A percentile compares a stretch with the other conserved stretches of the same genome.
phyloP scores from a whole-genome alignment of 2,113 vertebrate genomes.

The Meleagris gallopavo region DNA sequence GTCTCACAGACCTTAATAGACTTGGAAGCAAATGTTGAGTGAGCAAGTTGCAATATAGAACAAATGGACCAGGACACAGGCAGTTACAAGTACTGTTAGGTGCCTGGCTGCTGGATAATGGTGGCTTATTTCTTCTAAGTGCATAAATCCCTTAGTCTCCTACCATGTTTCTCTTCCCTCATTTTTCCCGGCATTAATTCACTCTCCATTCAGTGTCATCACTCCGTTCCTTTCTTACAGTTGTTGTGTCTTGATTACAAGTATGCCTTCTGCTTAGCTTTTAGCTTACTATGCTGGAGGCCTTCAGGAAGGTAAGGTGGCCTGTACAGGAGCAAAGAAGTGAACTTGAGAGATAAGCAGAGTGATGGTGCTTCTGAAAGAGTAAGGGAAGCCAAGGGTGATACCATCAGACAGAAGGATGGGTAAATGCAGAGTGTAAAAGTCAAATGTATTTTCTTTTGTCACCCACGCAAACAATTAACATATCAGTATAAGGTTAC shows the following conservation, averaged over 20 bases:
- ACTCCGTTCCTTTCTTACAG: background rate
- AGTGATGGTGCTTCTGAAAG: background rate
- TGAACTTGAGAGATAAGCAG: background rate
- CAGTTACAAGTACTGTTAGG: background rate
- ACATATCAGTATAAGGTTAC: constrained; percentile 25
- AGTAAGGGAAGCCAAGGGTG: background rate
- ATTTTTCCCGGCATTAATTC: background rate
- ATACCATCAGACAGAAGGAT: background rate
- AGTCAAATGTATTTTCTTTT: constrained; percentile 15
- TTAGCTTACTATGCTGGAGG: background rate
- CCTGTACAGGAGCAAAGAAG: background rate
- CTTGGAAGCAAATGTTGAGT: background rate
- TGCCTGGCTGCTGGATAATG: background rate
- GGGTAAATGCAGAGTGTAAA: background rate
- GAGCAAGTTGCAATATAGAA: background rate
- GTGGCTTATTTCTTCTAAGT: background rate
- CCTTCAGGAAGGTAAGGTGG: background rate
- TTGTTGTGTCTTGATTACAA: background rate
- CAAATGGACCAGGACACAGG: background rate
- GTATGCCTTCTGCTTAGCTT: background rate
- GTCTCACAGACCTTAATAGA: background rate
- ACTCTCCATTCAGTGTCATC: background rate
- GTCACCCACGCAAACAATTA: constrained; percentile 41
- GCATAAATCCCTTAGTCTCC: background rate
- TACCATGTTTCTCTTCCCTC: background rate